phyloP scores from a whole-genome alignment of 2,113 vertebrate species.

The Chionomys nivalis region DNA sequence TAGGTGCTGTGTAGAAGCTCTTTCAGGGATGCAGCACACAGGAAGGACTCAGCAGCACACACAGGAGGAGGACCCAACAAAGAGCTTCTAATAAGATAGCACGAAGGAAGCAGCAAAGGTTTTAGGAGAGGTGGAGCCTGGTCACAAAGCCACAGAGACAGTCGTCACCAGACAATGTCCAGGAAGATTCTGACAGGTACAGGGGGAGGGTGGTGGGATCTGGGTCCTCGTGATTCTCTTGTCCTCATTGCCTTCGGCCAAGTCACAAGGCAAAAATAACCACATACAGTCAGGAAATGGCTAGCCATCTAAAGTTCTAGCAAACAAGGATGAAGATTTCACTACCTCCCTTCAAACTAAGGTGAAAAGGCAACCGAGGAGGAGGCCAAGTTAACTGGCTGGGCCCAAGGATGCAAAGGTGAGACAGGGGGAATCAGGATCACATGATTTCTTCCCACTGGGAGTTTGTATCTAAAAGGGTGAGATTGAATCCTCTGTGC shows the following conservation, averaged over 20 bases:
- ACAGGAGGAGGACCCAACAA: background rate
- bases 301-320: background rate
- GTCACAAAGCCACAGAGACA: background rate
- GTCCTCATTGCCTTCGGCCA: background rate
- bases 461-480: background rate
- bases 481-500: background rate
- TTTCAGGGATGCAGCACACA: background rate
- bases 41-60: background rate
- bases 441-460: background rate
- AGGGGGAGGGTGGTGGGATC: background rate
- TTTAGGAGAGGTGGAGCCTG: background rate
- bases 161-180: background rate
- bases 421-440: too few relatives aligned
- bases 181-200: background rate
- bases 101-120: background rate
- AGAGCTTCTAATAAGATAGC: background rate
- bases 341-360: background rate
- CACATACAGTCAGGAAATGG: background rate
- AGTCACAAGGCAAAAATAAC: background rate
- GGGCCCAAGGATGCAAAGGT: too few relatives aligned
- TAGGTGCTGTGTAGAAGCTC: background rate
- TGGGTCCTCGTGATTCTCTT: background rate
- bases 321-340: background rate
- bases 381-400: too few relatives aligned
- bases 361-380: background rate